Conservation (phyloP, 2,797 vertebrate species). For the Spea hammondii region DNA sequence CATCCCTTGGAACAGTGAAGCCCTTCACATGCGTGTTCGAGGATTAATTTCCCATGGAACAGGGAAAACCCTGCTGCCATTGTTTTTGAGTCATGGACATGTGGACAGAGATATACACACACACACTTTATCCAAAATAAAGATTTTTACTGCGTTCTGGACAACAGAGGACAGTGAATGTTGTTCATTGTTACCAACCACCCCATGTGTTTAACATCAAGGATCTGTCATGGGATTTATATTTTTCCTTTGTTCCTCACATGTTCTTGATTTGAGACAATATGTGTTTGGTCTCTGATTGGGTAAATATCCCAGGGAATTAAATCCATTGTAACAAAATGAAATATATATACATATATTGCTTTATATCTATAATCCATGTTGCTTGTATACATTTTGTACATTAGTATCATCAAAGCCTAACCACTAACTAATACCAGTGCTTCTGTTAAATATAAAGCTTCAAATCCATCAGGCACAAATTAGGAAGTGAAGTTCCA, state of each 20-base stretch:
- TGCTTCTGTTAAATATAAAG: neutral
- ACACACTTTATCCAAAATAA: slow-evolving; percentile 14
- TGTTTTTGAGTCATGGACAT: slow-evolving; percentile 9
- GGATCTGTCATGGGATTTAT: slow-evolving; percentile 28
- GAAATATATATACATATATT: neutral
- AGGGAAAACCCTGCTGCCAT: neutral
- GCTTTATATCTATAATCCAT: neutral
- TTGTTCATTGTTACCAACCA: slow-evolving; percentile 16
- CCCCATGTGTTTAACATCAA: slow-evolving; percentile 45
- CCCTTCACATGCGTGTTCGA: too few relatives aligned
- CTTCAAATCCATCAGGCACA: neutral
- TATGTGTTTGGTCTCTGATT: slow-evolving; percentile 21
- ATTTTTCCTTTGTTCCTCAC: slow-evolving; percentile 39
- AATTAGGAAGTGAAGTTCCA: neutral
- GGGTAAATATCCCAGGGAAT: slow-evolving; percentile 13
- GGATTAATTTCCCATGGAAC: neutral
- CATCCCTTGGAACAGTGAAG: too few relatives aligned
- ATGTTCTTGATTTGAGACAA: slow-evolving; percentile 39
- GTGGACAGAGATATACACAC: slow-evolving; percentile 4
- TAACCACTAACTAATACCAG: neutral
- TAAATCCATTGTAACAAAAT: slow-evolving; percentile 7
- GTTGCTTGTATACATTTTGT: neutral
- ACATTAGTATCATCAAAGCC: too few relatives aligned
- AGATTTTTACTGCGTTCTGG: slow-evolving; percentile 10
- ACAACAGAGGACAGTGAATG: slow-evolving; percentile 11